Evolutionary conservation across 2,888 invertebrate species (phyloP), one percentile per base, ranked within the genome.

Genomic region (Drosophila kambysellisi): DNA sequence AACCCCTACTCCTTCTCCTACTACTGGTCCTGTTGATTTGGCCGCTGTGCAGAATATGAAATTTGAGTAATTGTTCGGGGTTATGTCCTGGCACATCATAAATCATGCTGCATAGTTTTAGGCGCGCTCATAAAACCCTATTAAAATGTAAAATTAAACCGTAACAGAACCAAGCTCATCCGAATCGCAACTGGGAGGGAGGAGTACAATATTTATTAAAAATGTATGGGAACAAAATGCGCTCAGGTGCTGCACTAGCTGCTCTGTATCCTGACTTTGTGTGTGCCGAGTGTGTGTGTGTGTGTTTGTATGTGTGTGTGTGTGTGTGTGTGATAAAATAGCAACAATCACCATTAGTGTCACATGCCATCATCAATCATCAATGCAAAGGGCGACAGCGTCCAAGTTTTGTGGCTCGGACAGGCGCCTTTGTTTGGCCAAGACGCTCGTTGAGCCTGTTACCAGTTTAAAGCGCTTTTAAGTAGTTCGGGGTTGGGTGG

Each of bases 271-370:
- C 30, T 53, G 37, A 41, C 52, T 25, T 2, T 52, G 12, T 12
- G 50, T 37, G 46, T n/a, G 15, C 1, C 32, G 15, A 37, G 12
- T 37, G 48, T 62, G 20, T 29, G 29, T 32, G 15, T 65, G 50
- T 48, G 37, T 62, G 20, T 29, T 20, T 32, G 15, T 65, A 46
- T 48, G 37, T 59, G 25, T 25, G 25, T 25, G 25, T 25, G 25
- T 25, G 25, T 25, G 69, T 72, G 60, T 79, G 71, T 84, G 79
- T 91, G 89, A 90, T 89, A 89, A 89, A 91, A 86, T 72, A 84
- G 82, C 90, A 90, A 91, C 90, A 90, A 91, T 91, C 88, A 84
- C 91, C 90, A 91, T 90, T 90, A 91, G 88, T 89, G 91, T 91
- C 91, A 89, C 77, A 77, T 63, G 81, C 70, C 79, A 79, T 90